A percentile compares a stretch with the other conserved stretches of the same genome.
Evolutionary conservation across 2,888 invertebrate species (phyloP).

Genomic region (Tachina fera): DNA sequence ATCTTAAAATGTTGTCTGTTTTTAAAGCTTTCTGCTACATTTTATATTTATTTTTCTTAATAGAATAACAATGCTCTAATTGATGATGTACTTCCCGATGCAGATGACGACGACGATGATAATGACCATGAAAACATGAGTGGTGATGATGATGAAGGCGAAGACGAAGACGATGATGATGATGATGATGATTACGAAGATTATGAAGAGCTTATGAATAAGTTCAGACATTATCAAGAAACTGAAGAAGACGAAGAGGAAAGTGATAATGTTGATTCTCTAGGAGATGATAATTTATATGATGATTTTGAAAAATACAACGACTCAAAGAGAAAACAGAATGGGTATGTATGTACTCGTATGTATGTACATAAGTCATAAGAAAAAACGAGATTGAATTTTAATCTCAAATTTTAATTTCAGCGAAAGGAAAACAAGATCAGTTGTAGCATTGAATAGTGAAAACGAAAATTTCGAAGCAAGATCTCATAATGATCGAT

Average conservation of each 20-base stretch:
- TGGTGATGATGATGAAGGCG: conserved; percentile 67
- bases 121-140: conserved; percentile 68
- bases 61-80: conserved; percentile 78
- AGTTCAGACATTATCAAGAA: conserved; percentile 69
- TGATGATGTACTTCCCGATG: conserved; percentile 75
- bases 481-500: conserved; percentile 38
- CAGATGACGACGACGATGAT: conserved; percentile 71
- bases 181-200: conserved; percentile 67
- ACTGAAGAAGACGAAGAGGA: conserved; percentile 68
- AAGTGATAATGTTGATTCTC: conserved; percentile 69
- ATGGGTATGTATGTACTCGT: conserved; percentile 33
- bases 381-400: background rate
- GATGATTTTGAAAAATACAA: conserved; percentile 78
- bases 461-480: conserved; percentile 78
- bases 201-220: conserved; percentile 66
- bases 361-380: background rate
- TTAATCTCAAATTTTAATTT: background rate
- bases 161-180: conserved; percentile 52
- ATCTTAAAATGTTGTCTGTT: conserved; percentile 56
- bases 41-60: conserved; percentile 61
- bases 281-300: conserved; percentile 77
- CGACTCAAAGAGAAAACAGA: conserved; percentile 75
- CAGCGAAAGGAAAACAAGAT: conserved; percentile 80
- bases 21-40: conserved; percentile 40
- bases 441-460: conserved; percentile 79